Evolutionary conservation across 2,888 invertebrate genomes (phyloP).

Genomic region (Brachylomia viminalis): DNA sequence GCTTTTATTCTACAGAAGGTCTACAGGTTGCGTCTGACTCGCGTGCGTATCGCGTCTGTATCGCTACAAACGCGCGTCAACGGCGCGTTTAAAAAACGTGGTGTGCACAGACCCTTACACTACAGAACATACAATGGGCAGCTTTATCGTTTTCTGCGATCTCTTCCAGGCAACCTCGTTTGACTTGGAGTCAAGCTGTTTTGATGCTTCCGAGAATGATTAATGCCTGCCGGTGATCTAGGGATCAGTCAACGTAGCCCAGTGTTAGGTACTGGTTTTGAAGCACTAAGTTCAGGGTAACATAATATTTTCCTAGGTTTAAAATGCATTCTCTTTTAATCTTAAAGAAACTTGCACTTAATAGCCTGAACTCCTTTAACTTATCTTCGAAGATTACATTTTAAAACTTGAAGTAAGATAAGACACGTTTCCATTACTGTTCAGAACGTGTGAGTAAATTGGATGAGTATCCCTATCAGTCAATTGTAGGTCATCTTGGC

Average conservation of each 20-base stretch:
- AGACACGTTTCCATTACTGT: slow-evolving; percentile 29
- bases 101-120: too few species aligned
- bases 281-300: background rate
- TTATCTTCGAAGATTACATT: slow-evolving; percentile 28
- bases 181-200: slow-evolving; percentile 8
- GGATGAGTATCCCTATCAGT: slow-evolving; percentile 15
- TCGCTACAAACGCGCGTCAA: too few species aligned
- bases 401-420: slow-evolving; percentile 19
- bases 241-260: background rate
- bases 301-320: background rate
- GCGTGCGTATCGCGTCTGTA: too few species aligned
- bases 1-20: too few species aligned
- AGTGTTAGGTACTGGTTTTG: background rate
- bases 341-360: background rate
- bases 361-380: slow-evolving; percentile 14
- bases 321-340: background rate
- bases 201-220: background rate
- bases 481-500: slow-evolving; percentile 10
- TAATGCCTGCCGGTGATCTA: background rate
- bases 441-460: slow-evolving; percentile 34
- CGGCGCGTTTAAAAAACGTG: too few species aligned
- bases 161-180: slow-evolving; percentile 3
- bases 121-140: too few species aligned
- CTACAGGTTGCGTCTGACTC: too few species aligned
- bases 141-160: too few species aligned